Percentiles rank a stretch among this genome's conserved stretches.
Conservation (phyloP, 2,113 vertebrate species). For the Hippopotamus amphibius region DNA sequence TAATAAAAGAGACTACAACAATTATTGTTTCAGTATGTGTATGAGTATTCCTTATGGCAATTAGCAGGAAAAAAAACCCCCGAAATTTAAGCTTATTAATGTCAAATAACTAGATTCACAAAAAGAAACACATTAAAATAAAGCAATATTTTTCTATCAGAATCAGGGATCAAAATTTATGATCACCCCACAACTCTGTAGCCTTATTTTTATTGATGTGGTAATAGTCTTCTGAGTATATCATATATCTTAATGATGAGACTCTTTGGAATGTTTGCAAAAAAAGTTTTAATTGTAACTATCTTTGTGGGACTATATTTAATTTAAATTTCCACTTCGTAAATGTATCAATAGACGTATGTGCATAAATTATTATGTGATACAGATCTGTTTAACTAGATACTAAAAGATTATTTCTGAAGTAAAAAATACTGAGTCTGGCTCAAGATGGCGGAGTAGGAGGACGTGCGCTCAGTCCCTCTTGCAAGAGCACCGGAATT, state of each 20-base stretch:
- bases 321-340: not conserved
- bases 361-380: not conserved
- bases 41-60: not conserved
- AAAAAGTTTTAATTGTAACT: not conserved
- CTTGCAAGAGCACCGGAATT: too few species aligned
- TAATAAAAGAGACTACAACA: not conserved
- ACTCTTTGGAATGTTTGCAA: not conserved
- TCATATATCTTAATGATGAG: not conserved
- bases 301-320: not conserved
- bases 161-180: not conserved
- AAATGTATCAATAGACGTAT: not conserved
- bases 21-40: not conserved
- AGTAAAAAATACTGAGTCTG: not conserved
- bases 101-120: not conserved
- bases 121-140: not conserved
- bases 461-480: too few species aligned
- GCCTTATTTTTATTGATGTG: not conserved
- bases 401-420: conserved; percentile 6
- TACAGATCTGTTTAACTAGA: not conserved
- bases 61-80: not conserved
- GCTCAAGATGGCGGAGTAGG: too few species aligned
- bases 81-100: not conserved
- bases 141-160: not conserved
- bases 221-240: not conserved
- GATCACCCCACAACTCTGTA: not conserved